Conservation (phyloP, 2,888 invertebrate species). For the Chrysolina haemoptera region DNA sequence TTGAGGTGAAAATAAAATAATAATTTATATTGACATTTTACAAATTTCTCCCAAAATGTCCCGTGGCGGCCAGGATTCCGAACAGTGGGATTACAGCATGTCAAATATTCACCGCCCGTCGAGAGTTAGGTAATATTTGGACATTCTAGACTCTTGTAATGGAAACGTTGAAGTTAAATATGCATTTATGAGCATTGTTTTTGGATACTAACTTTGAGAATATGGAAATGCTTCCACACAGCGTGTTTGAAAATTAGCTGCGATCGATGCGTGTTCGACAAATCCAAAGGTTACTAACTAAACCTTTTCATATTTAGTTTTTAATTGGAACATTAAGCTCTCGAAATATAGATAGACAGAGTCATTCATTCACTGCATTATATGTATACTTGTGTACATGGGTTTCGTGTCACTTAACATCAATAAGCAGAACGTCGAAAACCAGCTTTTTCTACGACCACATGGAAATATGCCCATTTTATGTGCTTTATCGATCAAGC, state of each 20-base stretch:
- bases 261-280: neutral
- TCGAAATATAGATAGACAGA: no score
- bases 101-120: constrained; percentile 47
- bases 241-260: neutral
- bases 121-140: constrained; percentile 47
- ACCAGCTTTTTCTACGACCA: no score
- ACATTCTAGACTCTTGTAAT: constrained; percentile 50
- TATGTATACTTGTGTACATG: no score
- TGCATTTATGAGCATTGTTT: constrained; percentile 36
- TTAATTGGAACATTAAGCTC: no score
- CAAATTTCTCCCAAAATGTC: constrained; percentile 50
- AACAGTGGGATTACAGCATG: constrained; percentile 51
- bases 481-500: no score
- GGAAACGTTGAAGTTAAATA: constrained; percentile 42
- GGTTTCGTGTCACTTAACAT: no score
- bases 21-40: constrained; percentile 52
- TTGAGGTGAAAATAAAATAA: constrained; percentile 31
- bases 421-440: no score
- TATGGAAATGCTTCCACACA: neutral
- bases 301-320: no score
- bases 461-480: no score
- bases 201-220: neutral
- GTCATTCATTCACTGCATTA: no score
- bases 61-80: constrained; percentile 43
- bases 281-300: no score